A percentile compares a stretch with the other conserved stretches of the same genome.
These are phyloP conservation scores for Sinodicranocentrus sp. DNA, from an alignment of 2,888 invertebrate species.

Conservation along the genomic window DNA sequence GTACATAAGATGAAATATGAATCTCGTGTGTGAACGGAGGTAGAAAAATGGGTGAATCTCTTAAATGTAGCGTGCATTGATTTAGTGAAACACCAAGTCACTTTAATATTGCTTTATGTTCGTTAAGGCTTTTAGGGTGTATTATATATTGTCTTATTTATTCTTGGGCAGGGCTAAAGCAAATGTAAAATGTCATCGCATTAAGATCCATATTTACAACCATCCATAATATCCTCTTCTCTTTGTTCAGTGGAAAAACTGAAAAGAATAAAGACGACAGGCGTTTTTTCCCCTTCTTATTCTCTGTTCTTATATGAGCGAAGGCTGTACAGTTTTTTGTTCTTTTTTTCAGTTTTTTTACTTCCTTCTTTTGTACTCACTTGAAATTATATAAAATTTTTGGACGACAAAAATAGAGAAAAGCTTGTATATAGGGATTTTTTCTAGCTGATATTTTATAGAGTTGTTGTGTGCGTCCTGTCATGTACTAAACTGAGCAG, in stretches of 20 bases:
- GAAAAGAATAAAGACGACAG: slow-evolving; percentile 48
- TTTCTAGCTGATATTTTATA: slow-evolving; percentile 63
- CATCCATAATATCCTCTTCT: slow-evolving; percentile 60
- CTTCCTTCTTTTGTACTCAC: slow-evolving; percentile 24
- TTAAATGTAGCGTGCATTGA: slow-evolving; percentile 70
- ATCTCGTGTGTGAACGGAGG: slow-evolving; percentile 61
- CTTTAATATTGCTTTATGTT: slow-evolving; percentile 66
- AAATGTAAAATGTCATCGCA: slow-evolving; percentile 69
- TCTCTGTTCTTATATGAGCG: slow-evolving; percentile 24
- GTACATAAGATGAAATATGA: slow-evolving; percentile 53
- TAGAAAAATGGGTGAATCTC: slow-evolving; percentile 62
- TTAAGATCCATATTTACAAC: slow-evolving; percentile 69
- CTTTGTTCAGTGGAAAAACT: slow-evolving; percentile 37
- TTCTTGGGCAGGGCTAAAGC: slow-evolving; percentile 66
- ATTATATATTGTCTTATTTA: slow-evolving; percentile 66
- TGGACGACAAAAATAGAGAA: slow-evolving; percentile 35
- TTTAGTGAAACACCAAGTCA: slow-evolving; percentile 62
- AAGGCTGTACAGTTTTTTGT: slow-evolving; percentile 36
- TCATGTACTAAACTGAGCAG: slow-evolving; percentile 16
- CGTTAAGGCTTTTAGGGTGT: slow-evolving; percentile 52
- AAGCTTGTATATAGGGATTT: slow-evolving; percentile 38
- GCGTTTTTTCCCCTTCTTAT: slow-evolving; percentile 35
- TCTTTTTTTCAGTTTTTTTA: slow-evolving; percentile 22
- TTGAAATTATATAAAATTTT: slow-evolving; percentile 49
- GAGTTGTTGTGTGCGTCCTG: slow-evolving; percentile 54